Conservation (phyloP, 2,113 vertebrate genomes). For the Oreotragus oreotragus region DNA sequence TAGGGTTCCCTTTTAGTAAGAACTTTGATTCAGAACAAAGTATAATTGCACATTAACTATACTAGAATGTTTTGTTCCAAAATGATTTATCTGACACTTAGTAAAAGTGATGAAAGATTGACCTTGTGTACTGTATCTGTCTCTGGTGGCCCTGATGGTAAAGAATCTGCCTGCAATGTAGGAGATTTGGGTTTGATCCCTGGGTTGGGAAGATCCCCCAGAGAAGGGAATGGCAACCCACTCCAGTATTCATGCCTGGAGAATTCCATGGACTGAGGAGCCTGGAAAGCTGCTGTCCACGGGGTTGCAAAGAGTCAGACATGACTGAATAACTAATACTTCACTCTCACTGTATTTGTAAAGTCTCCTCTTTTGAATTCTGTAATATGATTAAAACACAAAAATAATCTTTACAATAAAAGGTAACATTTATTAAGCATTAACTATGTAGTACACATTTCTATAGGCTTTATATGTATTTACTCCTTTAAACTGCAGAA, state of each 20-base stretch:
- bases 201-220: not conserved
- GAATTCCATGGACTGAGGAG: not conserved
- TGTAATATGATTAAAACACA: not conserved
- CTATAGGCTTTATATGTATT: not conserved
- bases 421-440: not conserved
- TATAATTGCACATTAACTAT: not conserved
- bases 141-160: not conserved
- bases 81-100: not conserved
- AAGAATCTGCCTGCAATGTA: not conserved
- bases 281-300: not conserved
- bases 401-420: not conserved
- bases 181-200: not conserved
- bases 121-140: not conserved
- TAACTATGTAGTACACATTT: not conserved
- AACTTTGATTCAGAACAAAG: not conserved
- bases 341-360: not conserved
- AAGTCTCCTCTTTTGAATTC: too few species aligned
- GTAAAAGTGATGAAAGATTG: not conserved
- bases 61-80: not conserved
- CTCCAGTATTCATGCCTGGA: not conserved
- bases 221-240: not conserved
- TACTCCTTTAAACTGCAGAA: not conserved
- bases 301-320: not conserved
- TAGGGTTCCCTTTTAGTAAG: not conserved
- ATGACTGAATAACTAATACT: not conserved